Evolutionary conservation across 1,140 invertebrate species (phyloP).

Genomic region (Tetragonula clypearis): DNA sequence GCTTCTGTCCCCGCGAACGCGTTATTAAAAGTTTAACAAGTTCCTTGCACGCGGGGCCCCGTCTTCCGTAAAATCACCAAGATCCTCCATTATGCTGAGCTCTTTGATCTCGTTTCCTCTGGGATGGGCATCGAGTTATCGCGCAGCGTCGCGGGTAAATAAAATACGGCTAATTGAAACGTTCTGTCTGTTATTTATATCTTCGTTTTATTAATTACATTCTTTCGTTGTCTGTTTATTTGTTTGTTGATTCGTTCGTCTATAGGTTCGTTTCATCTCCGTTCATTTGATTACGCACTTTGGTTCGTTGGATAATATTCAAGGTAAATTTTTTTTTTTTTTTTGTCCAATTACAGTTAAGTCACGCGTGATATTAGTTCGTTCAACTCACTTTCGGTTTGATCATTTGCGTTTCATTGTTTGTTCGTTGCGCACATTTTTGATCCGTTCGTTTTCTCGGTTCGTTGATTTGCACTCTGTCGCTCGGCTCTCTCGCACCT

Average conservation of each 20-base stretch:
- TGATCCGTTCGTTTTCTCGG: background rate
- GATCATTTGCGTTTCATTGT: background rate
- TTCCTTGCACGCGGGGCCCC: background rate
- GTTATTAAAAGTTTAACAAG: constrained; percentile 36
- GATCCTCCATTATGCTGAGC: too few relatives aligned
- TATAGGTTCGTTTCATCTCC: too few relatives aligned
- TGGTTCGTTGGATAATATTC: background rate
- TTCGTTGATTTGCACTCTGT: background rate
- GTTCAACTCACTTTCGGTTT: background rate
- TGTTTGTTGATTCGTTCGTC: background rate
- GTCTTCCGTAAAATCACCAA: background rate
- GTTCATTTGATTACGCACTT: background rate
- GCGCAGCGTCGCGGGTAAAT: background rate
- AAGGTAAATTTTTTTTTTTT: background rate
- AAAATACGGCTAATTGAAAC: background rate
- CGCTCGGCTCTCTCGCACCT: background rate
- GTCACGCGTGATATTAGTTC: background rate
- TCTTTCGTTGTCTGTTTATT: background rate
- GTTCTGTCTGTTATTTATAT: background rate
- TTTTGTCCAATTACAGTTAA: background rate
- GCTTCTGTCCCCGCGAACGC: constrained; percentile 11
- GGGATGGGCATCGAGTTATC: background rate
- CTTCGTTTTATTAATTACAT: background rate
- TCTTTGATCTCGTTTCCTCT: background rate
- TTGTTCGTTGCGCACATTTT: background rate